Base-by-base conservation (phyloP, 2,113 vertebrate species). In the Euleptes europaea region DNA sequence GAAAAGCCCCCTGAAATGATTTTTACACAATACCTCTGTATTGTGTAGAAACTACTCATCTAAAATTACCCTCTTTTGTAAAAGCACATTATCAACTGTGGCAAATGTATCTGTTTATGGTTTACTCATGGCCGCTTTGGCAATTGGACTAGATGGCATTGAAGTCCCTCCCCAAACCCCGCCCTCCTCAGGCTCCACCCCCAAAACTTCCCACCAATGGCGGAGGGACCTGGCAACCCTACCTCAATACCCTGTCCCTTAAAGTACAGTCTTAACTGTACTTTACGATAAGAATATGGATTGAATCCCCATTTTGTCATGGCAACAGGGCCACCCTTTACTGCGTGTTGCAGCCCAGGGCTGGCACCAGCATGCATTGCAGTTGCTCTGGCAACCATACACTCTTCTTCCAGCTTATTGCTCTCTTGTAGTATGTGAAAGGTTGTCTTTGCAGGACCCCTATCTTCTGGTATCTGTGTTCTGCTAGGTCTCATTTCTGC, bases 11-110 rank as follows among this genome's bases (percentile, higher is more conserved):
- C 60, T 80, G 57, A 44, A 19, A 0, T 2, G 66, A 83, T 87
- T 83, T 93, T 93, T 91, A 89, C 0, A 15, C 90, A 84, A 80
- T 75, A 65, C 57, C 81, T 72, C 84, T 91, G 66, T 67, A n/a
- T n/a, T n/a, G n/a, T n/a, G n/a, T 80, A 83, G 89, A 85, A 83
- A 54, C 73, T 8, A 91, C 90, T 83, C 81, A 88, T 1, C 85
- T 40, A 80, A 88, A 87, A 89, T 73, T 23, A 83, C 33, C 2
- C 2, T 83, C 83, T 49, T 78, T 79, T 15, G 67, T 35, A 89
- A 76, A 86, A 80, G 60, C 28, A 71, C 3, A 0, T 0, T 89
- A 82, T n/a, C 71, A 90, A 83, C 31, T 92, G 77, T 86, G 85
- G 47, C 73, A 88, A 75, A 83, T 81, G 57, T 79, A 13, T 86